phyloP scores from a whole-genome alignment of 2,888 invertebrate species.

The Nymphalis polychloros region DNA sequence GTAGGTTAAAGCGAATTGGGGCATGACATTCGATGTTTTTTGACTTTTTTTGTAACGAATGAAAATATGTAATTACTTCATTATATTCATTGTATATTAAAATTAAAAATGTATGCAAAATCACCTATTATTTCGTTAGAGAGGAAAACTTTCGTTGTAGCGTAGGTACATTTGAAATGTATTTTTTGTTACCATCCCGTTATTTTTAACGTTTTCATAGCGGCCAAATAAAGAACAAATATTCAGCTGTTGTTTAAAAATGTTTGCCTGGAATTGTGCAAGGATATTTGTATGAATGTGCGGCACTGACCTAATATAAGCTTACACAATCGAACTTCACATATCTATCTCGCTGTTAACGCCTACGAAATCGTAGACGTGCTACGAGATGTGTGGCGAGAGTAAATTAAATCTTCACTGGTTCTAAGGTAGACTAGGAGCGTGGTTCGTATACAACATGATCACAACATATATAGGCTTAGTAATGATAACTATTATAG shows the following conservation, averaged over 20 bases:
- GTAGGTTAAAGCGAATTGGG: slow-evolving; percentile 6
- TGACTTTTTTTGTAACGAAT: not conserved
- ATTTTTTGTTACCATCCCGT: too few species aligned
- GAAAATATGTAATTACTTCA: not conserved
- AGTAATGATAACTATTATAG: too few species aligned
- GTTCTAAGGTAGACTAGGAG: not conserved
- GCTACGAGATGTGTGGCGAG: slow-evolving; percentile 30
- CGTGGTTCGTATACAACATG: too few species aligned
- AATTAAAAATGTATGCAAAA: too few species aligned
- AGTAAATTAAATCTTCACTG: slow-evolving; percentile 10
- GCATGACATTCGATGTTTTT: not conserved
- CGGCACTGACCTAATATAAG: not conserved
- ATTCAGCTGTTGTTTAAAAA: not conserved
- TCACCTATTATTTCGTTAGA: too few species aligned
- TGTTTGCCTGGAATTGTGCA: not conserved
- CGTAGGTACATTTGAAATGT: too few species aligned
- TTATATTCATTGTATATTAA: too few species aligned
- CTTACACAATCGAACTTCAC: not conserved
- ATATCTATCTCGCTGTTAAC: not conserved
- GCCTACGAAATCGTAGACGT: slow-evolving; percentile 25
- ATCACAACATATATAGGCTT: too few species aligned
- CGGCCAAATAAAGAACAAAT: too few species aligned
- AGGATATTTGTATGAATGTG: not conserved
- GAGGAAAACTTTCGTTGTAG: too few species aligned
- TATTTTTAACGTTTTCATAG: too few species aligned